A percentile compares a stretch with the other conserved stretches of the same genome.
These are phyloP conservation scores for Cotesia congregata DNA, from an alignment of 2,888 invertebrate genomes.

Conservation along the genomic window DNA sequence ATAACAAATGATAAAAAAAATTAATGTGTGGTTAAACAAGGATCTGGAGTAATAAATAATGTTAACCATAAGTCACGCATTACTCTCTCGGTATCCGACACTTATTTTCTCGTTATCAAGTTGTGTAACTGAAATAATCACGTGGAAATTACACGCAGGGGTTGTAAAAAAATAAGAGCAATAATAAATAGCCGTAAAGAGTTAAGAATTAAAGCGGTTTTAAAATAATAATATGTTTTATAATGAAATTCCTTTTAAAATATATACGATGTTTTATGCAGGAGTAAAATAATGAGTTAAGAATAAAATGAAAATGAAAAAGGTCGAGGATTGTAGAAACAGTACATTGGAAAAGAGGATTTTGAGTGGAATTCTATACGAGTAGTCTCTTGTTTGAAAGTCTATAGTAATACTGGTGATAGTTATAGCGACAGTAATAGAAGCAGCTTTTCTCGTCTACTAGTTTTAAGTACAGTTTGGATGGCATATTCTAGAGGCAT, in stretches of 20 bases:
- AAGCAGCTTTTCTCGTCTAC: not conserved
- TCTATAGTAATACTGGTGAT: not conserved
- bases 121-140: slow-evolving; percentile 28
- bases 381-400: not conserved
- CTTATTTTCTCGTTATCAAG: slow-evolving; percentile 37
- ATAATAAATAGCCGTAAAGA: slow-evolving; percentile 6
- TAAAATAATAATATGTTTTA: not conserved
- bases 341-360: not conserved
- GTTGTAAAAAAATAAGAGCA: not conserved
- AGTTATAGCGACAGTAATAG: not conserved
- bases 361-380: not conserved
- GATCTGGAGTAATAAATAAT: not conserved
- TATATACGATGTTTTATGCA: slow-evolving; percentile 17
- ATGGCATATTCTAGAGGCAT: not conserved
- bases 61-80: slow-evolving; percentile 16
- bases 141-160: slow-evolving; percentile 19
- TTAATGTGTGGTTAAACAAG: not conserved
- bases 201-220: slow-evolving; percentile 8
- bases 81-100: slow-evolving; percentile 11
- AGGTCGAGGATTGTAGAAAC: slow-evolving; percentile 32
- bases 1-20: not conserved
- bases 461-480: not conserved
- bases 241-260: slow-evolving; percentile 20
- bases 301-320: slow-evolving; percentile 18
- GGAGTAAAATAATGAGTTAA: slow-evolving; percentile 26